phyloP scores from a whole-genome alignment of 2,113 vertebrate species.

The Callocephalon fimbriatum region DNA sequence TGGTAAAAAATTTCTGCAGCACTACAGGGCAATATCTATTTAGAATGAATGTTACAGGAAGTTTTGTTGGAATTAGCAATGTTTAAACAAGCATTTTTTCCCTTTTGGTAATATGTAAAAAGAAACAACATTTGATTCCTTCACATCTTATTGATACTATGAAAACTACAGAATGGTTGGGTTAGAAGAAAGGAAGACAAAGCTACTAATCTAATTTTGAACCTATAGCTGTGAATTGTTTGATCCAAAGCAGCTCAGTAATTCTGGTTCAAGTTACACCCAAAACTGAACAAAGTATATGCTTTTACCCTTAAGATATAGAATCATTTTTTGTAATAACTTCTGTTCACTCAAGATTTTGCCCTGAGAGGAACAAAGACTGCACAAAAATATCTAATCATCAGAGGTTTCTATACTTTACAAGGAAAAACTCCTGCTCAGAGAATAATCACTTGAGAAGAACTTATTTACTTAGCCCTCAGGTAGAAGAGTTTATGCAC shows the following conservation, averaged over 20 bases:
- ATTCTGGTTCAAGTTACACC: slow-evolving; percentile 1
- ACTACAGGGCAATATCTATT: background rate
- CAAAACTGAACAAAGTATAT: background rate
- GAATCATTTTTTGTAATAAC: slow-evolving; percentile 32
- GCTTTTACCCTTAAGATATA: slow-evolving; percentile 4
- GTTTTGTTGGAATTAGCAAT: background rate
- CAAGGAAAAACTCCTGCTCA: slow-evolving; percentile 15
- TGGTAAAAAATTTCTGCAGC: background rate
- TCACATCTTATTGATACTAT: background rate
- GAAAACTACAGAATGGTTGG: background rate
- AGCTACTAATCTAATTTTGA: slow-evolving; percentile 7
- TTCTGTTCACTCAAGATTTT: slow-evolving; percentile 45
- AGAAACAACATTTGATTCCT: background rate
- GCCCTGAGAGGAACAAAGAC: slow-evolving; percentile 29
- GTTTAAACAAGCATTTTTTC: background rate
- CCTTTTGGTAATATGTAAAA: background rate
- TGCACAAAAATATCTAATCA: slow-evolving; percentile 40
- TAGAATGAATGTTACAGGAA: background rate
- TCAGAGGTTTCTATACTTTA: background rate
- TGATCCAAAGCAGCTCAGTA: background rate
- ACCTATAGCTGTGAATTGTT: background rate
- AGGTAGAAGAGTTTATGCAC: slow-evolving; percentile 39
- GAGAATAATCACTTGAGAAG: slow-evolving; percentile 46
- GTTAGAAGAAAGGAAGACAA: background rate
- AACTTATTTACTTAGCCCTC: slow-evolving; percentile 61